These are phyloP conservation scores for Antennarius maculatus DNA, from an alignment of 2,797 vertebrate genomes.

Conservation along the genomic window DNA sequence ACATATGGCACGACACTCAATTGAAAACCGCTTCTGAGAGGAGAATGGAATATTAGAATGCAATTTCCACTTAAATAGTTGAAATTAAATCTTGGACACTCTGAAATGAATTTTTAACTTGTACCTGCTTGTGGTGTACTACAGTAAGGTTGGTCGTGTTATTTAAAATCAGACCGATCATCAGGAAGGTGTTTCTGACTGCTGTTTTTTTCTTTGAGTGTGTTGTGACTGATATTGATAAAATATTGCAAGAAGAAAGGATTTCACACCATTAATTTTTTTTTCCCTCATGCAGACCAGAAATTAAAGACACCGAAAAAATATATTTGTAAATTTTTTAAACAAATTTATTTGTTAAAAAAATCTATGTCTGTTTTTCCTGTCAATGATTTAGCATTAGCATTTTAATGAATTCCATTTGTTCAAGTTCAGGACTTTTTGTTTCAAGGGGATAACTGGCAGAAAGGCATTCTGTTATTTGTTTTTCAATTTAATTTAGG, in stretches of 20 bases:
- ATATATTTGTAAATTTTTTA: not conserved
- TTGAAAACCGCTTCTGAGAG: slow-evolving; percentile 49
- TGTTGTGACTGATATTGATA: too few relatives aligned
- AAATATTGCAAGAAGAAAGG: not conserved
- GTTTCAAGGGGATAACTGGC: not conserved
- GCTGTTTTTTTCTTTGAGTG: too few relatives aligned
- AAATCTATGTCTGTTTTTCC: not conserved
- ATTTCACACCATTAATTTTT: not conserved
- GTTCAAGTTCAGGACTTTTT: not conserved
- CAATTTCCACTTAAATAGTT: slow-evolving; percentile 40
- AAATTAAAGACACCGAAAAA: not conserved
- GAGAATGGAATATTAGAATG: slow-evolving; percentile 23
- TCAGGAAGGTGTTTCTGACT: too few relatives aligned
- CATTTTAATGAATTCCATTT: slow-evolving; percentile 2
- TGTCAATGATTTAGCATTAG: not conserved
- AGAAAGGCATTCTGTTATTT: not conserved
- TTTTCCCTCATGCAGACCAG: not conserved
- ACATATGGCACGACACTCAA: slow-evolving; percentile 38
- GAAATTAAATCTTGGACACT: slow-evolving; percentile 39
- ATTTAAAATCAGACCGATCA: too few relatives aligned
- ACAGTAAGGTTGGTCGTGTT: too few relatives aligned
- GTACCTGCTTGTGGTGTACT: too few relatives aligned
- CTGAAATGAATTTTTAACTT: too few relatives aligned
- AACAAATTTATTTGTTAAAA: not conserved
- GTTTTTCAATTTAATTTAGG: slow-evolving; percentile 1